A percentile compares a stretch with the other conserved stretches of the same genome.
These are phyloP conservation scores for Mimachlamys varia DNA, from an alignment of 2,888 invertebrate genomes.

Conservation along the genomic window DNA sequence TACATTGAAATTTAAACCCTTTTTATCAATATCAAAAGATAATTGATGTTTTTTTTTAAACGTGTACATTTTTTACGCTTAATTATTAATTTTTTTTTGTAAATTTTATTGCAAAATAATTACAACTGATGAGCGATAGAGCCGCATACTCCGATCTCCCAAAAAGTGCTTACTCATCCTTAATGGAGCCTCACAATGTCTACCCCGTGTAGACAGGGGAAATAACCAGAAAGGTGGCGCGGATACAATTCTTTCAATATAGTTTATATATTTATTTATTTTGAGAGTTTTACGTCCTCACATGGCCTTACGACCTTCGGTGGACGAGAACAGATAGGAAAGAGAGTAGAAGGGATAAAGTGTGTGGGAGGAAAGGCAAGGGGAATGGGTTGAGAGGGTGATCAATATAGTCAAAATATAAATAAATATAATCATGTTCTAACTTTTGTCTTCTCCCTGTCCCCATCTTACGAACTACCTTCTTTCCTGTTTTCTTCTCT, in stretches of 20 bases:
- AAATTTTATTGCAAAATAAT: slow-evolving; percentile 27
- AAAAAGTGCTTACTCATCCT: not conserved
- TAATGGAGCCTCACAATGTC: not conserved
- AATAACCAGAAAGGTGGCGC: not conserved
- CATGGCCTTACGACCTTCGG: too few relatives aligned
- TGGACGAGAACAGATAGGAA: too few relatives aligned
- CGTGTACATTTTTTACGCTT: not conserved
- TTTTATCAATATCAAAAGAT: slow-evolving; percentile 27
- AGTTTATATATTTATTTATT: too few relatives aligned
- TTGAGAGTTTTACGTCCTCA: too few relatives aligned
- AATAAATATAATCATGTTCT: too few relatives aligned
- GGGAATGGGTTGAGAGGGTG: too few relatives aligned
- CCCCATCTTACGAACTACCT: too few relatives aligned
- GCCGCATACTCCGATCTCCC: not conserved
- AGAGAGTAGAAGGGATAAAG: too few relatives aligned
- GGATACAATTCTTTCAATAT: not conserved
- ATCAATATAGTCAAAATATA: too few relatives aligned
- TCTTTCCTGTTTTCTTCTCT: too few relatives aligned
- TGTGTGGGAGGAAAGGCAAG: too few relatives aligned
- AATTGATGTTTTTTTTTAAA: not conserved
- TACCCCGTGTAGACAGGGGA: not conserved
- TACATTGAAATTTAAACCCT: not conserved
- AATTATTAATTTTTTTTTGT: not conserved
- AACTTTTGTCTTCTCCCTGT: too few relatives aligned
- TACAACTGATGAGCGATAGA: not conserved